phyloP scores from a whole-genome alignment of 2,888 invertebrate species.

The Margaritifera margaritifera region DNA sequence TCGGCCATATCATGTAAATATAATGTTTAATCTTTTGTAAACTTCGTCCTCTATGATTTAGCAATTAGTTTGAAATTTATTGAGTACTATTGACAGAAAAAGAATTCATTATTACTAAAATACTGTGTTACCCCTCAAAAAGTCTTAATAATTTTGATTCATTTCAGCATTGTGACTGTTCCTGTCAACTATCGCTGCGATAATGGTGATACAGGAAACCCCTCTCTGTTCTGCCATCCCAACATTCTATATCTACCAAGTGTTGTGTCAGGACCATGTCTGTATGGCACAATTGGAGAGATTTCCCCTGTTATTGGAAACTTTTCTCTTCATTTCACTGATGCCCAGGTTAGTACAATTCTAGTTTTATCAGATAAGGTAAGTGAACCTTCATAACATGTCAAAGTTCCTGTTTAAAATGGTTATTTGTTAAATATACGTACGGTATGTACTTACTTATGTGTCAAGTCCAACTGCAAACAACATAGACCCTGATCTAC shows the following conservation, averaged over 20 bases:
- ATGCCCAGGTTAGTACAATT: slow-evolving; percentile 74
- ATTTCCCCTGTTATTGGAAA: slow-evolving; percentile 74
- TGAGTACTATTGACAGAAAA: background rate
- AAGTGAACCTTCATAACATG: too few species aligned
- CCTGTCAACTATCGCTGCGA: slow-evolving; percentile 77
- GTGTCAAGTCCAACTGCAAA: too few species aligned
- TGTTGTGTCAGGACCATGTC: slow-evolving; percentile 74
- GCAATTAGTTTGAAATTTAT: too few species aligned
- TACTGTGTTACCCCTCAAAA: background rate
- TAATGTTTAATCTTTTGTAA: background rate
- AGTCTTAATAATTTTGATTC: background rate
- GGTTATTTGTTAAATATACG: too few species aligned
- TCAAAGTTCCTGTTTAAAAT: too few species aligned
- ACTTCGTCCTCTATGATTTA: background rate
- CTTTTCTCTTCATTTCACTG: slow-evolving; percentile 76
- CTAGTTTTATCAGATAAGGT: too few species aligned
- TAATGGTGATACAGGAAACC: slow-evolving; percentile 60
- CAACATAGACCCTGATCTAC: too few species aligned
- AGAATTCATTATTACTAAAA: background rate
- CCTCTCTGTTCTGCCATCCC: slow-evolving; percentile 76
- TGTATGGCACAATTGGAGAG: slow-evolving; percentile 75
- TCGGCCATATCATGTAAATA: too few species aligned
- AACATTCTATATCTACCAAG: slow-evolving; percentile 77
- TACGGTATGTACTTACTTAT: too few species aligned
- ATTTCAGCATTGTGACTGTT: slow-evolving; percentile 75